Base-by-base conservation (phyloP, 2,888 invertebrate genomes). In the Catocala nupta region DNA sequence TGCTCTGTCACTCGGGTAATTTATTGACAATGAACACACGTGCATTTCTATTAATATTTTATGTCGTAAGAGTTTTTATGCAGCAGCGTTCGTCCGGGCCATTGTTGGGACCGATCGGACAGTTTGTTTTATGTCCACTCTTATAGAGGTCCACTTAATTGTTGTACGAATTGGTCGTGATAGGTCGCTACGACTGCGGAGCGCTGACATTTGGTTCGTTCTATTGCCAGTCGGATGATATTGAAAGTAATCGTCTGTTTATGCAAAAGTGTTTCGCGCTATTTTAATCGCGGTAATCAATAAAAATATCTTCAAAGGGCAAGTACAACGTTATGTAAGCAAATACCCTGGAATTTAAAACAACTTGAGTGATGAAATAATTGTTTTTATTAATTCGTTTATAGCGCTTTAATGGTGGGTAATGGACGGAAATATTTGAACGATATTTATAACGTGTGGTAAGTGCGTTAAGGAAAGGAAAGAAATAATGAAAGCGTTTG, bases 1-100 rank as follows among this genome's bases (percentile, higher is more conserved):
- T 90, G 86, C 92, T 90, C 91, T 91, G 94, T 94, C 94, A 93
- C 93, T 93, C 80, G 82, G 87, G 89, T 94, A 93, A 94, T 94
- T 94, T 94, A 94, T 94, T 91, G 93, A 93, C 92, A 93, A 93
- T 93, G 93, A 93, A 91, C 92, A 86, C 92, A 92, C 93, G 93
- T 93, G 94, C 93, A 93, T 93, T 93, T 93, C 93, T 93, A 93
- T 94, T 93, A 93, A 93, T 93, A 93, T 93, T 94, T 93, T 93
- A 93, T 93, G 92, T 91, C 83, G 86, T 84, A 87, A 87, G 87
- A 83, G 89, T 90, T 93, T 93, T 92, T 91, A 88, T 88, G 82
- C 82, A 75, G 78, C 82, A 81, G 84, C 84, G 84, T 83, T 77
- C 83, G 83, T 76, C 80, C 81, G 67, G 82, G 69, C 88, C 84